phyloP scores from a whole-genome alignment of 2,797 vertebrate genomes.

The Tauraco hartlaubi region DNA sequence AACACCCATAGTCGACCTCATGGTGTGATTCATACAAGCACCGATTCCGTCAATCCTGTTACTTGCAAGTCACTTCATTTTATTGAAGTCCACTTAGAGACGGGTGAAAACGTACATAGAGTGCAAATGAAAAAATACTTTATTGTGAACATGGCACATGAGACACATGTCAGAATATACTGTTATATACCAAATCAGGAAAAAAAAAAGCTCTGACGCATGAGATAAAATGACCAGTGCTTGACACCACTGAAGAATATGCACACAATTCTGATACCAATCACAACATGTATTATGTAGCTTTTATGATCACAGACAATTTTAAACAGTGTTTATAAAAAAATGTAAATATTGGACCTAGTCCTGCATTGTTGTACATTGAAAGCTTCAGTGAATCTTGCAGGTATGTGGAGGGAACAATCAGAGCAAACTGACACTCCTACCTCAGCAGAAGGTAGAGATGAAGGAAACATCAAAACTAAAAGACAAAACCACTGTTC shows the following conservation, averaged over 20 bases:
- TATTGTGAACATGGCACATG: constrained; percentile 69
- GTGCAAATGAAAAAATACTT: constrained; percentile 67
- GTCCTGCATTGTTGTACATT: neutral
- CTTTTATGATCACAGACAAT: neutral
- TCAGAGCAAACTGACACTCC: neutral
- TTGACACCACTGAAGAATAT: constrained; percentile 25
- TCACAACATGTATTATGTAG: constrained; percentile 27
- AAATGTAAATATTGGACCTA: constrained; percentile 34
- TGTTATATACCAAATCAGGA: constrained; percentile 24
- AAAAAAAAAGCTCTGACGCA: constrained; percentile 18
- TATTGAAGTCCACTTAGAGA: neutral
- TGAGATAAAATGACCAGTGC: constrained; percentile 43
- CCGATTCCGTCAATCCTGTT: neutral
- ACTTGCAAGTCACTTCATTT: neutral
- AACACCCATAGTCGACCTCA: neutral
- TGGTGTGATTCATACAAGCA: neutral
- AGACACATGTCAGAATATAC: constrained; percentile 56
- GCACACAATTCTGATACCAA: constrained; percentile 32
- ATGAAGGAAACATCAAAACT: constrained; percentile 54
- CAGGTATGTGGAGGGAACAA: neutral
- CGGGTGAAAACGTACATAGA: neutral
- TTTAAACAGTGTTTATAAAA: constrained; percentile 44
- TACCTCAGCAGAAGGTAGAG: constrained; percentile 24
- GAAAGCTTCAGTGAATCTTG: neutral
- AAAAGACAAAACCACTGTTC: constrained; percentile 34